Percentiles rank a stretch among this genome's conserved stretches.
Evolutionary conservation across 2,888 invertebrate genomes (phyloP).

Genomic region (Ophion costatus): DNA sequence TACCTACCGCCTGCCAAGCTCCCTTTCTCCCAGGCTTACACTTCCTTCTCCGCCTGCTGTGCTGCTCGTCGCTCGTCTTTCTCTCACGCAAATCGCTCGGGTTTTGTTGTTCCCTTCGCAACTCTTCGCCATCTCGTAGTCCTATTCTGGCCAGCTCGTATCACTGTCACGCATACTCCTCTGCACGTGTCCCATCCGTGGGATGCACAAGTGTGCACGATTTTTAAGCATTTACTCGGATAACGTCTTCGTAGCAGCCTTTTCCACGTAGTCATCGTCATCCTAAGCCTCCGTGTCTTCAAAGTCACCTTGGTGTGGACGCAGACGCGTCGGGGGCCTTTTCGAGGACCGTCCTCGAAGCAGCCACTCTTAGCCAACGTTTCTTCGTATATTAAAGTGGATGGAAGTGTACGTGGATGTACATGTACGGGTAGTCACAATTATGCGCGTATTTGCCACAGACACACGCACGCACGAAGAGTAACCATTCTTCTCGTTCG

Average conservation of each 20-base stretch:
- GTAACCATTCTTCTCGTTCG: conserved; percentile 65
- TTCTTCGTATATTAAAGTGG: background rate
- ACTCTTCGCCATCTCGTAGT: conserved; percentile 35
- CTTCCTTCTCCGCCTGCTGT: conserved; percentile 7
- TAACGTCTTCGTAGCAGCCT: too few relatives aligned
- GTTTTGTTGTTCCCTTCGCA: conserved; percentile 60
- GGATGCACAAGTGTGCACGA: background rate
- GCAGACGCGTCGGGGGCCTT: background rate
- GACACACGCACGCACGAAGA: background rate
- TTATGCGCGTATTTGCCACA: background rate
- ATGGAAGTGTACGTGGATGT: background rate
- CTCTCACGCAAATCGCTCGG: conserved; percentile 68
- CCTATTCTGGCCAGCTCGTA: conserved; percentile 8
- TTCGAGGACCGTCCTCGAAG: background rate
- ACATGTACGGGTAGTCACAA: conserved; percentile 2
- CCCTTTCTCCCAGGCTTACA: conserved; percentile 63
- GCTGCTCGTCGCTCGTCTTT: conserved; percentile 37
- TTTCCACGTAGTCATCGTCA: too few relatives aligned
- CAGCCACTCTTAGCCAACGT: background rate
- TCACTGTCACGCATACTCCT: background rate
- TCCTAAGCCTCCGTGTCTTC: too few relatives aligned
- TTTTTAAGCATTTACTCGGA: too few relatives aligned
- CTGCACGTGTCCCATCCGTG: background rate
- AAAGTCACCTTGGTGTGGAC: too few relatives aligned
- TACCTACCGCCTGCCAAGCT: conserved; percentile 29